Conservation (phyloP, 37 sponge, comb jelly and placozoan species). For the Crambe crambe region DNA sequence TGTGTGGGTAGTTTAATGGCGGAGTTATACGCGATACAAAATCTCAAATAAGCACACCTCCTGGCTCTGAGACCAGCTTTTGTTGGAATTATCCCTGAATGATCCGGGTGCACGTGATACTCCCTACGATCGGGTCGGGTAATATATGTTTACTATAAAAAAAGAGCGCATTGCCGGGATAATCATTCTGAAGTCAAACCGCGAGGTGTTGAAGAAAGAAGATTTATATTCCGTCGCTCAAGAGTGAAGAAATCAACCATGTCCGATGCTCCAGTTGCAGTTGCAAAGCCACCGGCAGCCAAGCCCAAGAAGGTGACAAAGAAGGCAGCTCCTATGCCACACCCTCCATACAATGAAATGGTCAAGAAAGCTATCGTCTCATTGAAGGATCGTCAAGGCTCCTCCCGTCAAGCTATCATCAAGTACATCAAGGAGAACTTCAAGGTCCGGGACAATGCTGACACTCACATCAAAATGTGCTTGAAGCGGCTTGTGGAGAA, state of each 20-base stretch:
- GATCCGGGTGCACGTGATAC: slow-evolving; percentile 43
- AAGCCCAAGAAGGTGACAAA: slow-evolving; percentile 49
- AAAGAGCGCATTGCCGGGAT: not conserved
- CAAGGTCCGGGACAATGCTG: slow-evolving; percentile 63
- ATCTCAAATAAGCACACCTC: slow-evolving; percentile 45
- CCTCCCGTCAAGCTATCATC: slow-evolving; percentile 81
- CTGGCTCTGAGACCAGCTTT: not conserved
- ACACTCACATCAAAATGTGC: slow-evolving; percentile 70
- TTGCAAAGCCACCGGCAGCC: not conserved
- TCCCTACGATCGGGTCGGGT: slow-evolving; percentile 27
- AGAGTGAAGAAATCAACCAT: not conserved
- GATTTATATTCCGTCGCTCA: not conserved
- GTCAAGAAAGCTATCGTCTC: slow-evolving; percentile 66
- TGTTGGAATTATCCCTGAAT: not conserved
- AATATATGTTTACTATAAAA: slow-evolving; percentile 41
- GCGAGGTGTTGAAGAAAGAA: no score
- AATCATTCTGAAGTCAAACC: no score
- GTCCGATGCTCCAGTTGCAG: not conserved
- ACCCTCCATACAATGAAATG: slow-evolving; percentile 91
- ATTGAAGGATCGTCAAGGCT: slow-evolving; percentile 78
- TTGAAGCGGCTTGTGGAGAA: slow-evolving; percentile 67
- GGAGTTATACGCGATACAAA: slow-evolving; percentile 24
- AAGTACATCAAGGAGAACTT: slow-evolving; percentile 91
- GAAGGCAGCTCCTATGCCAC: slow-evolving; percentile 56
- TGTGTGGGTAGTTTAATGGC: not conserved